phyloP scores from a whole-genome alignment of 1,140 invertebrate genomes.

The Trachelipus rathkii region DNA sequence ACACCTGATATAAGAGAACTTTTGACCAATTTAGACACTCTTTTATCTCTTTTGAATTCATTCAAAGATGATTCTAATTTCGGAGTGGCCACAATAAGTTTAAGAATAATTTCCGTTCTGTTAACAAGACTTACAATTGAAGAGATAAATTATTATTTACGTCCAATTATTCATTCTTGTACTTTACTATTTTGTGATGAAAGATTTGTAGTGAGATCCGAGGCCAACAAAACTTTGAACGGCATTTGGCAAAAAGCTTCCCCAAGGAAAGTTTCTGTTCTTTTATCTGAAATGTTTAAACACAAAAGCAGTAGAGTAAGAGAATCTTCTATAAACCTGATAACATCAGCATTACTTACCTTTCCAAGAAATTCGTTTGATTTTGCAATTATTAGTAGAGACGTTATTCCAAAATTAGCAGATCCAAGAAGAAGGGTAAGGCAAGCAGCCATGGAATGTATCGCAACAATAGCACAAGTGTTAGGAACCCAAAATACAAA shows the following conservation, averaged over 20 bases:
- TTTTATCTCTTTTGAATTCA: background rate
- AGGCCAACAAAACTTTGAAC: background rate
- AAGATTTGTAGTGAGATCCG: background rate
- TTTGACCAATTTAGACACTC: background rate
- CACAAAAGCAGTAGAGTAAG: background rate
- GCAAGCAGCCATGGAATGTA: background rate
- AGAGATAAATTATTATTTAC: background rate
- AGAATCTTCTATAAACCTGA: background rate
- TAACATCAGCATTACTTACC: background rate
- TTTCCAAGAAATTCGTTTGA: background rate
- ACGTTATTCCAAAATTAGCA: background rate
- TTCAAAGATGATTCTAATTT: background rate
- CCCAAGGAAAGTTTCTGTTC: background rate
- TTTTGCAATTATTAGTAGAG: background rate
- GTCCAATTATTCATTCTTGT: background rate
- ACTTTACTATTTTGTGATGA: background rate
- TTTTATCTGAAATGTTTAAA: background rate
- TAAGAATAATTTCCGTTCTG: background rate
- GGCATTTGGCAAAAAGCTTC: background rate
- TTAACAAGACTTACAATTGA: background rate
- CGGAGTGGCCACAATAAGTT: background rate
- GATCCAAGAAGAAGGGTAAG: background rate
- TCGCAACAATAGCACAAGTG: background rate
- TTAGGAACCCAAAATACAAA: background rate
- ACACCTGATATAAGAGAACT: background rate